Evolutionary conservation across 2,888 invertebrate genomes (phyloP), one percentile per base, ranked within the genome.

Genomic region (Lasioglossum leucozonium): DNA sequence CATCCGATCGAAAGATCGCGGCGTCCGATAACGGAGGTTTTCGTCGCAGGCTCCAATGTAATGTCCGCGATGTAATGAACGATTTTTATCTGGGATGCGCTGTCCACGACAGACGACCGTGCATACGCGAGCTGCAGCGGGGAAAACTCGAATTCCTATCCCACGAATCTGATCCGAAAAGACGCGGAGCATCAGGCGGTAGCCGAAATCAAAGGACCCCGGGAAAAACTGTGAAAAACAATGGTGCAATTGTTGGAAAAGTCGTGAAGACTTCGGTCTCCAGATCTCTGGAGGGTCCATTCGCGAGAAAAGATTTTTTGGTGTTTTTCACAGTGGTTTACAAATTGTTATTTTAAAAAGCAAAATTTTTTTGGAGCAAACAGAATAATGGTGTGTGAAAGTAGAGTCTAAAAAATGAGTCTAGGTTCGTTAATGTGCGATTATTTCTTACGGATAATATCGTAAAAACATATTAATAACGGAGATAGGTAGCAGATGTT

Each of bases 1-100:
- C 84, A 82, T 87, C 85, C 74, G 89, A 88, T 79, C 79, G 75
- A 74, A 74, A 79, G 87, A 85, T 84, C 80, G 77, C 81, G 58
- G 65, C 44, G 51, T 44, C 18, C 76, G 88, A 88, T 85, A 87
- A 79, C 69, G 65, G 65, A 58, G 16, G 13, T 62, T 62, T 30
- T 62, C 58, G 40, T 72, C 65, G 34, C 18, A 30, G 40, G 42
- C 72, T 37, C 40, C 62, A n/a, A n/a, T n/a, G n/a, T n/a, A n/a
- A n/a, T 79, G 30, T 16, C 42, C 44, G 73, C 77, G 37, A 44
- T 47, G 74, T 67, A 82, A 79, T 55, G 79, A 79, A 77, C 74
- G 87, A 87, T 83, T 79, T 78, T 76, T 84, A 87, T 87, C 87
- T 81, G 16, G 40, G 34, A 30, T 30, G 22, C 58, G 34, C 80